These are phyloP conservation scores for Rhysida immarginata DNA, from an alignment of 1,140 invertebrate species.

Conservation along the genomic window DNA sequence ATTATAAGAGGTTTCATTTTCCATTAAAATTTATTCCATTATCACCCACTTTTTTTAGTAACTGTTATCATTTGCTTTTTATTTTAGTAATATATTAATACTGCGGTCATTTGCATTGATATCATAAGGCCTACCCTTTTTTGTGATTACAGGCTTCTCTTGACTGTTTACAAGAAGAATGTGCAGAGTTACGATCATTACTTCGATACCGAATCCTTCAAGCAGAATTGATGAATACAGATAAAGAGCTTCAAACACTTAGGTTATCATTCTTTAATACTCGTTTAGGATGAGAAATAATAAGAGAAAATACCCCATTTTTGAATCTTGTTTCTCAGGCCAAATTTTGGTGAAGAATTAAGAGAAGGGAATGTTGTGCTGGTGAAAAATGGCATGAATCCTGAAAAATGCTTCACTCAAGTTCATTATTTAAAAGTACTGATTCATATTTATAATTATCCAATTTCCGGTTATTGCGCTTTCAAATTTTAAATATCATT, in stretches of 20 bases:
- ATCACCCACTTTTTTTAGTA: too few species aligned
- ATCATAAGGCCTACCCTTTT: too few species aligned
- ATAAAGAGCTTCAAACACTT: constrained; percentile 24
- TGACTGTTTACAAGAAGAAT: neutral
- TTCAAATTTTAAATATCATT: neutral
- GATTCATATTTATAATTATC: neutral
- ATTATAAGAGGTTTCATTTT: too few species aligned
- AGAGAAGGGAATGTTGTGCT: neutral
- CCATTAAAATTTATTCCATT: too few species aligned
- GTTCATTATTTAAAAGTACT: constrained; percentile 30
- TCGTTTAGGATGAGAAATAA: too few species aligned
- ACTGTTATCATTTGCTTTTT: too few species aligned
- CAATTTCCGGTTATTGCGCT: neutral
- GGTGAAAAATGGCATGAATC: constrained; percentile 33
- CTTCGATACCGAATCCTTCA: constrained; percentile 24
- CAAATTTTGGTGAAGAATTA: constrained; percentile 11
- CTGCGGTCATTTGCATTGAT: too few species aligned
- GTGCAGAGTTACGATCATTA: neutral
- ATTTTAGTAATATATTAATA: too few species aligned
- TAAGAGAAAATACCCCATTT: too few species aligned
- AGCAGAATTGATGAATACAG: constrained; percentile 27
- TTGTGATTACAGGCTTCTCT: too few species aligned
- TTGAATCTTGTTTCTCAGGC: neutral
- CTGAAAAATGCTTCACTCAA: constrained; percentile 32
- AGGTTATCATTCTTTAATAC: too few species aligned